Conservation (phyloP, 1,140 invertebrate species). For the Contarinia nasturtii region DNA sequence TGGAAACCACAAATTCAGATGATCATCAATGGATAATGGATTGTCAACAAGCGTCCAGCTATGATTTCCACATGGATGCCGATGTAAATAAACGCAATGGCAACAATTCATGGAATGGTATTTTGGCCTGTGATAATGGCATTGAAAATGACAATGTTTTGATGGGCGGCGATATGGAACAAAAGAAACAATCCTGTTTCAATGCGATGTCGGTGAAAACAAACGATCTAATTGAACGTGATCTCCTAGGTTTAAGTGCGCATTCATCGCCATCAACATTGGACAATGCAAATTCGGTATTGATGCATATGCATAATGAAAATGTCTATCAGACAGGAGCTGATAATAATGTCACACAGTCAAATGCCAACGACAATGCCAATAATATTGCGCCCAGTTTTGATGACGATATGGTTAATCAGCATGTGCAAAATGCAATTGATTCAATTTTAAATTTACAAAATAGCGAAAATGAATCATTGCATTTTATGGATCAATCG, state of each 20-base stretch:
- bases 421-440: constrained; percentile 58
- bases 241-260: not conserved
- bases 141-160: constrained; percentile 9
- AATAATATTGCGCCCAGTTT: constrained; percentile 11
- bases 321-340: constrained; percentile 5
- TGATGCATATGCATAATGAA: not conserved
- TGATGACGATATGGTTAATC: constrained; percentile 44
- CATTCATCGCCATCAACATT: not conserved
- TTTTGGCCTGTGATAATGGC: constrained; percentile 6
- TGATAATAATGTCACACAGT: constrained; percentile 4
- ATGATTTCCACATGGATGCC: not conserved
- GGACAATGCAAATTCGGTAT: not conserved
- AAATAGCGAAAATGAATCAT: constrained; percentile 18
- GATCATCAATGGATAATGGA: constrained; percentile 4
- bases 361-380: not conserved
- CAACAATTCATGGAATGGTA: constrained; percentile 13
- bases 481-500: constrained; percentile 16
- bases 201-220: not conserved
- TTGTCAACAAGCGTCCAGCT: not conserved
- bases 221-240: not conserved
- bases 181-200: constrained; percentile 13
- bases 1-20: not conserved
- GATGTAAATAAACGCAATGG: not conserved
- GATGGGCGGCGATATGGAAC: constrained; percentile 7
- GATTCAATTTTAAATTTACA: constrained; percentile 58